Evolutionary conservation across 2,113 vertebrate species (phyloP).

Genomic region (Psammodynastes pulverulentus): DNA sequence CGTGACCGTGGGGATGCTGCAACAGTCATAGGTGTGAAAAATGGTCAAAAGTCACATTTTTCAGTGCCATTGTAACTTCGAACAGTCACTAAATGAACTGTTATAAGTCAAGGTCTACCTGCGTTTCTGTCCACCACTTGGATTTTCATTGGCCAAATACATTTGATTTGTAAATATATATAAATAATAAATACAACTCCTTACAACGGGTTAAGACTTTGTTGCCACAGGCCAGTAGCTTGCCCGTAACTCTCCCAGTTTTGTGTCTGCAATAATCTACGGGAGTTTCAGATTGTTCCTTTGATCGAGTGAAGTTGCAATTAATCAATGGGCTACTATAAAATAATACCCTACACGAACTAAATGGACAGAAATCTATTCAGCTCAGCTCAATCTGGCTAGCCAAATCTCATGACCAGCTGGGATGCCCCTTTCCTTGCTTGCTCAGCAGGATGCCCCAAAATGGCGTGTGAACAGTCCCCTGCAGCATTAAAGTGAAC

Average conservation of each 20-base stretch:
- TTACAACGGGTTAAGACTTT: conserved; percentile 55
- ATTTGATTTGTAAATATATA: not conserved
- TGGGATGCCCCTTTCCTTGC: conserved; percentile 72
- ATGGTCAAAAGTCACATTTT: not conserved
- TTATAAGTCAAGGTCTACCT: not conserved
- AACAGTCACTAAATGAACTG: not conserved
- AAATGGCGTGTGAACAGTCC: conserved; percentile 80
- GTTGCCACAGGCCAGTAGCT: conserved; percentile 45
- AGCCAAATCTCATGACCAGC: conserved; percentile 78
- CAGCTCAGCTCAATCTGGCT: conserved; percentile 68
- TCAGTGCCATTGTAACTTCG: not conserved
- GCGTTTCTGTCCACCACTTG: not conserved
- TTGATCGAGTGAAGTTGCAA: conserved; percentile 58
- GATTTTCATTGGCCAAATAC: not conserved
- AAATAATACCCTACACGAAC: conserved; percentile 59
- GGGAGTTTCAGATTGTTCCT: conserved; percentile 52
- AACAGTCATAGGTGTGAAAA: not conserved
- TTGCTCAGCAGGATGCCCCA: conserved; percentile 80
- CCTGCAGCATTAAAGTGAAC: conserved; percentile 76
- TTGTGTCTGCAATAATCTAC: conserved; percentile 54
- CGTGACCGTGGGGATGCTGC: not conserved
- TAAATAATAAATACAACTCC: not conserved
- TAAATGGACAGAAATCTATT: conserved; percentile 52
- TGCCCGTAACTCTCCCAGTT: conserved; percentile 60
- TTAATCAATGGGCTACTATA: conserved; percentile 64